Evolutionary conservation across 2,797 vertebrate species (phyloP), one percentile per base, ranked within the genome.

Genomic region (Choloepus didactylus): DNA sequence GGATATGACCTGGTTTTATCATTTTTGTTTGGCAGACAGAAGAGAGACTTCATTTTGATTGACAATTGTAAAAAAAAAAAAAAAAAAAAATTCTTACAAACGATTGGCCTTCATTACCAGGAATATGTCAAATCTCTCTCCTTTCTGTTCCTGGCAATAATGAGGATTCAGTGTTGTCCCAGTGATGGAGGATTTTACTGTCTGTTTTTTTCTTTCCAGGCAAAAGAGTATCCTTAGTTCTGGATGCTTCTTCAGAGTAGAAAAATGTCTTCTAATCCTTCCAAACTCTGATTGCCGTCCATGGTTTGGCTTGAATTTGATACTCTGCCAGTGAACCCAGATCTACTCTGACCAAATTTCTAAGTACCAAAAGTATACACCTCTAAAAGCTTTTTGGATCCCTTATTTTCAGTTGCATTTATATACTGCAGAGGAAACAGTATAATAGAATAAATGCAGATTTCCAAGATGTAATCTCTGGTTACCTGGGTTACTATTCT

Each of bases 1-100:
- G 23, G 80, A 64, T 8, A 93, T 25, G 16, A 76, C 27, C 29
- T 67, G 29, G 2, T 85, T 93, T 88, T 92, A n/a, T 59, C n/a
- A 35, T 35, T 49, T 31, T 31, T 75, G 44, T 46, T 75, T 49
- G 38, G n/a, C 18, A 46, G 6, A 41, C 15, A 9, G 86, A 86
- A 85, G 46, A 88, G 6, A 77, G 9, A 88, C 67, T 90, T 93
- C 9, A 87, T 91, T 89, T 91, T 93, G 12, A 64, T 54, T 89
- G 23, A 84, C 59, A 84, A 54, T 11, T 79, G 4, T 64, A 25
- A 15, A 44, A 31, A 35, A 44, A 27, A 44, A 66, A 87, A 64
- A 23, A 49, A 15, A 18, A 80, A 75, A 27, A 35, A 77, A 35
- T 76, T 21, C 21, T 84, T 85, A 8, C 9, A 44, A 25, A 11